Evolutionary conservation across 2,113 vertebrate genomes (phyloP), one percentile per base, ranked within the genome.

Genomic region (Cryptomyrus ogoouensis): DNA sequence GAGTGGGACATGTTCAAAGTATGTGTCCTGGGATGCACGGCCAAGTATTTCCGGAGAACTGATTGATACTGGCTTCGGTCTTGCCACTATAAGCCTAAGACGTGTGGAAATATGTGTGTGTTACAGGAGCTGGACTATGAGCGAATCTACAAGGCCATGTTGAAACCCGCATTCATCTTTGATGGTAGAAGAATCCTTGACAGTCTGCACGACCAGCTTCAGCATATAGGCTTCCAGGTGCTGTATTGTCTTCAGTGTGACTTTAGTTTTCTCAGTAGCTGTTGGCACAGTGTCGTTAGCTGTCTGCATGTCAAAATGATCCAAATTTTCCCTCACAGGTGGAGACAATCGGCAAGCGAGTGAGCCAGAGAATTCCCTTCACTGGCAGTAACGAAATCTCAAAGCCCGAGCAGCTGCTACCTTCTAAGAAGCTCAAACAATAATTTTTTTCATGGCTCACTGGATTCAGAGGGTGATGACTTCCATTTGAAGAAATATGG

Each of bases 1-100:
- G 98, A 99, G 92, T 99, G 98, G 98, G 98, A 99, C 95, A 97
- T 99, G 98, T 99, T 99, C 92, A 99, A 98, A 97, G 98, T 99
- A 92, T 94, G 83, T 44, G 1, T 52, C 19, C n/a, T 47, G 47
- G 85, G 49, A 31, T 56, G 50, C 19, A 13, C 6, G 24, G 84
- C 7, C 46, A 52, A 31, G 62, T 15, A 70, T 70, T 70, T 70
- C 10, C 27, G 1, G n/a, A 70, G 12, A 10, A 5, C n/a, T 15
- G 83, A 46, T 85, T 85, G 44, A 13, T 21, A 13, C 6, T 49
- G 47, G 35, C 13, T 39, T 21, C 19, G 15, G 8, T 47, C 10
- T 31, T 21, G 12, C 88, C 44, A 5, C 42, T 74, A 5, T 62
- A 66, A 46, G 42, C 42, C 44, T 27, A n/a, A 62, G 1, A 83